Percentiles rank a stretch among this genome's conserved stretches.
These are phyloP conservation scores for Oxygymnocypris stewartii DNA, from an alignment of 2,113 vertebrate species.

Conservation along the genomic window DNA sequence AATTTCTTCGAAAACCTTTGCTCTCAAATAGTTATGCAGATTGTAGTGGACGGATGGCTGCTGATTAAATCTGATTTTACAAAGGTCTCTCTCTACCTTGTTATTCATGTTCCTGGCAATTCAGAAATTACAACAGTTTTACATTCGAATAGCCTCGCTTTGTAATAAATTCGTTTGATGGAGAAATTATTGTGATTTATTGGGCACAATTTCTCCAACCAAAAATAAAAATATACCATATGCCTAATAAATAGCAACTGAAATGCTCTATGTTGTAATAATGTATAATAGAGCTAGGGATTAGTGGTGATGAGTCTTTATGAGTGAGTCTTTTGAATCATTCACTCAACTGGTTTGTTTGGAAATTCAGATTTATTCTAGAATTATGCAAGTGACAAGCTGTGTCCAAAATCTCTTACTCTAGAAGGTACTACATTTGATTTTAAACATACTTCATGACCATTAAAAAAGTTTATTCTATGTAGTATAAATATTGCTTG, in stretches of 20 bases:
- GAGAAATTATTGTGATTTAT: background rate
- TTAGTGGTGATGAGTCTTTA: background rate
- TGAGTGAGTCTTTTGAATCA: too few relatives aligned
- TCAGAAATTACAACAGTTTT: constrained; percentile 9
- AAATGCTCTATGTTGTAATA: background rate
- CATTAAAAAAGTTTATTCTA: too few relatives aligned
- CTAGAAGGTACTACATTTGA: too few relatives aligned
- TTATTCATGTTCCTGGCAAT: background rate
- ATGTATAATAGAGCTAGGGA: background rate
- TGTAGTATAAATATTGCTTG: too few relatives aligned
- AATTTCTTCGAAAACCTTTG: constrained; percentile 23
- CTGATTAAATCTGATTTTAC: constrained; percentile 11
- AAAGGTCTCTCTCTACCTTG: constrained; percentile 1
- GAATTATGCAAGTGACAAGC: too few relatives aligned
- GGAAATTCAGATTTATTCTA: background rate
- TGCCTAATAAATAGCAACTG: background rate
- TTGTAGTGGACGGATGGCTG: background rate
- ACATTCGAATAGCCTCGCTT: background rate
- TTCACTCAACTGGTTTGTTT: background rate
- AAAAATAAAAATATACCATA: background rate
- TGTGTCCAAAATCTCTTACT: background rate
- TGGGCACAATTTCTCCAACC: background rate
- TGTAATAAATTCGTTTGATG: background rate
- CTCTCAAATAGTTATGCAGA: constrained; percentile 22
- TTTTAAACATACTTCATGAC: too few relatives aligned